Conservation (phyloP, 2,888 invertebrate species). For the Merodon equestris region DNA sequence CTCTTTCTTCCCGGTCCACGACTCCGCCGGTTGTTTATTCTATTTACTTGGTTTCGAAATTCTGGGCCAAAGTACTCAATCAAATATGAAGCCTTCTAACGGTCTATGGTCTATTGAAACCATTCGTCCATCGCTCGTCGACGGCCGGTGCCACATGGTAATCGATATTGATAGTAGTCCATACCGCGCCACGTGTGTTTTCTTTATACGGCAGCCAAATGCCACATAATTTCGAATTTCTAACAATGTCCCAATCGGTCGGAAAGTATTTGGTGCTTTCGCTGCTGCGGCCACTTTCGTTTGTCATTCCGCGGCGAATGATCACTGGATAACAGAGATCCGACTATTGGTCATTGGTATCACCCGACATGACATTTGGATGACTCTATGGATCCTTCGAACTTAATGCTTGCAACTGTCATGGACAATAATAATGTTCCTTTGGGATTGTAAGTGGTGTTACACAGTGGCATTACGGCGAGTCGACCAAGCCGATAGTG, state of each 20-base stretch:
- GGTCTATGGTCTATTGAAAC: slow-evolving; percentile 56
- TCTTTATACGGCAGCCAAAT: slow-evolving; percentile 51
- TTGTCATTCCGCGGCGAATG: slow-evolving; percentile 40
- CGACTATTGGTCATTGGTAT: slow-evolving; percentile 38
- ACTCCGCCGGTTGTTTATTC: slow-evolving; percentile 2
- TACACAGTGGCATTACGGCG: not conserved
- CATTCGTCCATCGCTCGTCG: slow-evolving; percentile 17
- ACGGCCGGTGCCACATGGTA: not conserved
- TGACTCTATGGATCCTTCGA: slow-evolving; percentile 6
- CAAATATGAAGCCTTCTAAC: slow-evolving; percentile 66
- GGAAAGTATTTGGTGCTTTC: slow-evolving; percentile 52
- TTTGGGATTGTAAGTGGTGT: not conserved
- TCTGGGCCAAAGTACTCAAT: slow-evolving; percentile 74
- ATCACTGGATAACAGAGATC: slow-evolving; percentile 28
- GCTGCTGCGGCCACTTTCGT: slow-evolving; percentile 48
- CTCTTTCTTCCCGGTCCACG: not conserved
- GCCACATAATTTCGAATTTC: slow-evolving; percentile 46
- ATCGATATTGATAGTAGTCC: slow-evolving; percentile 17
- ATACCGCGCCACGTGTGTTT: slow-evolving; percentile 45
- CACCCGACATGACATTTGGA: slow-evolving; percentile 25
- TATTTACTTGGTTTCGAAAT: slow-evolving; percentile 48
- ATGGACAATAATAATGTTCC: no score
- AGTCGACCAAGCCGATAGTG: slow-evolving; percentile 31
- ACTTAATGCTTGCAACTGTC: no score
- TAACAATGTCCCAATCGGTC: slow-evolving; percentile 31